Percentiles rank a stretch among this genome's conserved stretches.
Evolutionary conservation across 2,888 invertebrate species (phyloP).

Genomic region (Chrysolina americana): DNA sequence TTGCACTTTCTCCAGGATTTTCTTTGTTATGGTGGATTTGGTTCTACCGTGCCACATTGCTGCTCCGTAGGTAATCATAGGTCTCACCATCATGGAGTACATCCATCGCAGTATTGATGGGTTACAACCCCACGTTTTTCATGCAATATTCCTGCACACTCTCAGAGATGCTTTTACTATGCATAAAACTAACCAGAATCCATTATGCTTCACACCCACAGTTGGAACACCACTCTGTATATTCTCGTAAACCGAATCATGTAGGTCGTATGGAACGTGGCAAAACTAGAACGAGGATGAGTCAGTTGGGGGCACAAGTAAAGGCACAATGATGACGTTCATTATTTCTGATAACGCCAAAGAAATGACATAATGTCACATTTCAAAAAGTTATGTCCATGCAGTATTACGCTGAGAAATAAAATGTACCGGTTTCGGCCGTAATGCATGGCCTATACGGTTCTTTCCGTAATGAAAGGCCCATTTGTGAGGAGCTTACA

Average conservation of each 20-base stretch:
- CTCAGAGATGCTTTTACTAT: too few species aligned
- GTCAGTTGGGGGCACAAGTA: conserved; percentile 7
- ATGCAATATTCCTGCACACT: too few species aligned
- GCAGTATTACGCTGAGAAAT: conserved; percentile 7
- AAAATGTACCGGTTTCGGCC: conserved; percentile 2
- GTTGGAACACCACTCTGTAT: background rate
- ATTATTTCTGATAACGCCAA: conserved; percentile 25
- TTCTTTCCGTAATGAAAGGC: conserved; percentile 6
- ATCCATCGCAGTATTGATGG: too few species aligned
- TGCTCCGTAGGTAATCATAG: too few species aligned
- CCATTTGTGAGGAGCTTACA: background rate
- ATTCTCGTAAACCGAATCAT: conserved; percentile 5
- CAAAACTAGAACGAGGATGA: conserved; percentile 7
- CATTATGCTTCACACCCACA: too few species aligned
- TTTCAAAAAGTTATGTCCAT: conserved; percentile 19
- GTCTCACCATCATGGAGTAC: too few species aligned
- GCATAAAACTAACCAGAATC: too few species aligned
- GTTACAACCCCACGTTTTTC: too few species aligned
- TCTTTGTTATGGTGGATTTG: too few species aligned
- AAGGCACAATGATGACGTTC: conserved; percentile 14
- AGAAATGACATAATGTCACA: conserved; percentile 30
- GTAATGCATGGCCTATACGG: background rate
- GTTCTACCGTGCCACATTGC: too few species aligned
- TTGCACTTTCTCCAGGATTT: too few species aligned
- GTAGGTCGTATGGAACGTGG: conserved; percentile 14